These are phyloP conservation scores for Thelaira solivaga DNA, from an alignment of 2,888 invertebrate genomes.

Conservation along the genomic window DNA sequence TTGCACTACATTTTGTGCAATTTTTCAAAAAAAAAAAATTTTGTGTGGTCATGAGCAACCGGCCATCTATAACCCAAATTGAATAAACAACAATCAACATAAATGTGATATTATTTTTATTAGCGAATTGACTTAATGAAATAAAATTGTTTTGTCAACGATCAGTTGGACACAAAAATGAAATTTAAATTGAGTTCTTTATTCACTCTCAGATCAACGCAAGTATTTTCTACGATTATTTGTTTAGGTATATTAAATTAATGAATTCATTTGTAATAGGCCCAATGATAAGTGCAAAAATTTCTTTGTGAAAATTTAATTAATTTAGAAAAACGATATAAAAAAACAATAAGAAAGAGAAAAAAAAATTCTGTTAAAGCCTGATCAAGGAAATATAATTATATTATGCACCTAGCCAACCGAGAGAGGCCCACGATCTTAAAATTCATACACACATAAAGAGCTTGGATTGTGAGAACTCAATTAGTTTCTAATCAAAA, in stretches of 20 bases:
- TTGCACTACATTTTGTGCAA: constrained; percentile 30
- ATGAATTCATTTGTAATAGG: background rate
- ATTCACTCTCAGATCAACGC: background rate
- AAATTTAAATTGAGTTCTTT: constrained; percentile 18
- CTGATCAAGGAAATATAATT: too few relatives aligned
- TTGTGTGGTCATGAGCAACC: background rate
- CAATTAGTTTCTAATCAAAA: too few relatives aligned
- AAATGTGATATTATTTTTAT: constrained; percentile 25
- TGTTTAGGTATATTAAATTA: background rate
- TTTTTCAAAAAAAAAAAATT: too few relatives aligned
- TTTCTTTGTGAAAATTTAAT: too few relatives aligned
- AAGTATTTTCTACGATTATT: background rate
- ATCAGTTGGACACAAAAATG: constrained; percentile 36
- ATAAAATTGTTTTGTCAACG: constrained; percentile 50
- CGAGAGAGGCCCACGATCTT: too few relatives aligned
- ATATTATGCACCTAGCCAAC: too few relatives aligned
- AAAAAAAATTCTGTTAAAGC: too few relatives aligned
- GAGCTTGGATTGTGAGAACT: too few relatives aligned
- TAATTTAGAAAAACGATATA: too few relatives aligned
- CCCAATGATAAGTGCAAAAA: too few relatives aligned
- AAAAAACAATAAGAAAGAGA: too few relatives aligned
- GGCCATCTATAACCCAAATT: constrained; percentile 6
- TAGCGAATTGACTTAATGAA: constrained; percentile 36
- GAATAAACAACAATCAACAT: constrained; percentile 27
- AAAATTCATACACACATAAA: too few relatives aligned